Percentiles rank a stretch among this genome's conserved stretches.
Evolutionary conservation across 1,140 invertebrate species (phyloP).

Genomic region (Thaumatotibia leucotreta): DNA sequence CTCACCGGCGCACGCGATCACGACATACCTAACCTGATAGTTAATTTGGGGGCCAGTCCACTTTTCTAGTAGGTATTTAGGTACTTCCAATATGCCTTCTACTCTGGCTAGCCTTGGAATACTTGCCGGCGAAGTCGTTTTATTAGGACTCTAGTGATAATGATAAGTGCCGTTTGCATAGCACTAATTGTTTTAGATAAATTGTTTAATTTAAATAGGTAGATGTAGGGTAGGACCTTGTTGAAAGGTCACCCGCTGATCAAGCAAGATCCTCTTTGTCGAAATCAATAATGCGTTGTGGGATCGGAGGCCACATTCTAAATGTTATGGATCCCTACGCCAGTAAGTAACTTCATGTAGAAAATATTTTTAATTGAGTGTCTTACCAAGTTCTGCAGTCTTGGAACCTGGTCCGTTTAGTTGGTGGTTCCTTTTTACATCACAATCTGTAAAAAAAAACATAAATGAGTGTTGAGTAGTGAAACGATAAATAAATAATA

Average conservation of each 20-base stretch:
- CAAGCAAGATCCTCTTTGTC: no score
- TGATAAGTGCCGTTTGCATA: background rate
- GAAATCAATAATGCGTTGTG: no score
- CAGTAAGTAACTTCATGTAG: no score
- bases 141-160: slow-evolving; percentile 17
- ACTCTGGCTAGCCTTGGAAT: background rate
- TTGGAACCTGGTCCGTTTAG: slow-evolving; percentile 86
- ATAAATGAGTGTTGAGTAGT: background rate
- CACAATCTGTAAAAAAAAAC: slow-evolving; percentile 79
- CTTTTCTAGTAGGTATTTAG: background rate
- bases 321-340: no score
- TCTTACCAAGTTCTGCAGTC: slow-evolving; percentile 82
- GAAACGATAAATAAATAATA: no score
- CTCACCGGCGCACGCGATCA: background rate
- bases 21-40: background rate
- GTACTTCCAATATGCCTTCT: background rate
- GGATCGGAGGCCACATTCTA: no score
- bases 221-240: slow-evolving; percentile 27
- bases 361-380: no score
- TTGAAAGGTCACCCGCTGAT: no score
- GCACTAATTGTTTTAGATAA: slow-evolving; percentile 13
- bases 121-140: slow-evolving; percentile 10
- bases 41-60: background rate
- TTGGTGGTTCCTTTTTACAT: slow-evolving; percentile 87
- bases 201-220: background rate